Evolutionary conservation across 2,888 invertebrate genomes (phyloP).

Genomic region (Daptonema setosum): DNA sequence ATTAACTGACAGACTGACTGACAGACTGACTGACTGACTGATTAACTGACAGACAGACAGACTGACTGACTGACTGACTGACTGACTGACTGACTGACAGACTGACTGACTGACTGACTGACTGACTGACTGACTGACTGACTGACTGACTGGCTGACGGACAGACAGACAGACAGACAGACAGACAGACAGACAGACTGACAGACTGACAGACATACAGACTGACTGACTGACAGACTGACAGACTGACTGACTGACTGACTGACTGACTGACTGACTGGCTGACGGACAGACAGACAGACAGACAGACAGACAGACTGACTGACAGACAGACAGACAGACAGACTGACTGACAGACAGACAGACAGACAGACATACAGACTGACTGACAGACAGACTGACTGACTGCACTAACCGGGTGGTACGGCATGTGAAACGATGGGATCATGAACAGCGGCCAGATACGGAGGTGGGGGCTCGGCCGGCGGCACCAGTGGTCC

Average conservation of each 20-base stretch:
- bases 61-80: background rate
- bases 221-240: no score
- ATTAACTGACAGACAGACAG: background rate
- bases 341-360: background rate
- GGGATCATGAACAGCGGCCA: background rate
- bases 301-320: no score
- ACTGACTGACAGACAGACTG: background rate
- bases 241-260: background rate
- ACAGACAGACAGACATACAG: background rate
- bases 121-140: no score
- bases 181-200: background rate
- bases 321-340: background rate
- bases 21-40: no score
- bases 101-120: no score
- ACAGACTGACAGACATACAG: no score
- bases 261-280: background rate
- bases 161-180: background rate
- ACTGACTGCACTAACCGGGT: background rate
- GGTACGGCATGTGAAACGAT: background rate
- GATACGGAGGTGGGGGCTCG: slow-evolving; percentile 2
- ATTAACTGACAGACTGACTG: background rate
- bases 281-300: background rate
- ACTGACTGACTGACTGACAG: background rate
- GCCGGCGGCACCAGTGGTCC: background rate
- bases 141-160: no score